phyloP scores from a whole-genome alignment of 2,113 vertebrate genomes.

The Menura novaehollandiae region DNA sequence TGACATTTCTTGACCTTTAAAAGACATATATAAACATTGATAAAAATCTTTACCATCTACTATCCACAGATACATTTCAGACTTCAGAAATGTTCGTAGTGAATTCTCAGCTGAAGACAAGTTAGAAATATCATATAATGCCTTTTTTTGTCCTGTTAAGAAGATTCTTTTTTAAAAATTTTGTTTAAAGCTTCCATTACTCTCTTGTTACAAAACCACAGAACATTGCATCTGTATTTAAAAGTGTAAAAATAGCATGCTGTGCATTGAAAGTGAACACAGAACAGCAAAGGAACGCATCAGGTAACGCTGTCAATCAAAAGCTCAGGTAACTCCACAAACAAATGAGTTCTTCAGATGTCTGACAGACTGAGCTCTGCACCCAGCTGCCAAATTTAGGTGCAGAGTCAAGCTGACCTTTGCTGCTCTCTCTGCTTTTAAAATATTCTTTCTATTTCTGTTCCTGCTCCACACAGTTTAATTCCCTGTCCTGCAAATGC shows the following conservation, averaged over 20 bases:
- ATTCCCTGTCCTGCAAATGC: background rate
- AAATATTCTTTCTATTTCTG: constrained; percentile 70
- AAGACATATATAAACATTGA: constrained; percentile 29
- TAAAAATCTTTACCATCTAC: constrained; percentile 17
- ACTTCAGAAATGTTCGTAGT: background rate
- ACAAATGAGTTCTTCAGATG: constrained; percentile 62
- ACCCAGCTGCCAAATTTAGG: constrained; percentile 45
- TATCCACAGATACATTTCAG: background rate
- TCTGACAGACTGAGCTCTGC: constrained; percentile 13
- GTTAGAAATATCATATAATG: background rate
- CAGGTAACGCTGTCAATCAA: constrained; percentile 10
- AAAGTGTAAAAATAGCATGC: constrained; percentile 20
- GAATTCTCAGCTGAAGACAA: background rate
- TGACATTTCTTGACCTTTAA: constrained; percentile 61
- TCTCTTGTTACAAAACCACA: background rate
- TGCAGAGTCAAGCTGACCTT: constrained; percentile 43
- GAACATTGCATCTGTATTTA: background rate
- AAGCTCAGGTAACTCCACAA: constrained; percentile 56
- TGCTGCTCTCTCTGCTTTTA: constrained; percentile 21
- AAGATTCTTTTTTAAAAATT: background rate
- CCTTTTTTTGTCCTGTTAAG: background rate
- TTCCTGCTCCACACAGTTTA: background rate
- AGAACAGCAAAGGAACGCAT: background rate
- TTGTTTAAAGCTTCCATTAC: background rate
- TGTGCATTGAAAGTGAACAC: background rate